Evolutionary conservation across 1,140 invertebrate genomes (phyloP).

Genomic region (Meloidogyne hapla): DNA sequence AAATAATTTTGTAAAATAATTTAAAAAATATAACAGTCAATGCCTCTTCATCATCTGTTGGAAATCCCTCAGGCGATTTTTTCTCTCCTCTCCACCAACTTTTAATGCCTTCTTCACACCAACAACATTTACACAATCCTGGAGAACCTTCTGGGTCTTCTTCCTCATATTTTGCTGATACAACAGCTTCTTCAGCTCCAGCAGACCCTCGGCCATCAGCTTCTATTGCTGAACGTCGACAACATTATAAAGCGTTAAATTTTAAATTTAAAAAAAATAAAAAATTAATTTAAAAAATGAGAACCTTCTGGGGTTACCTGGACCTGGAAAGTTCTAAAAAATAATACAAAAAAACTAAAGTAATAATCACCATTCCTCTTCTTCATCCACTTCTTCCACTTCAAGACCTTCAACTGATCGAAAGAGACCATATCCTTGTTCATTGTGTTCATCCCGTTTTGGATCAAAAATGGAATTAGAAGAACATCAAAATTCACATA

Average conservation of each 20-base stretch:
- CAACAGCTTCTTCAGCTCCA: neutral
- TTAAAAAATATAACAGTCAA: neutral
- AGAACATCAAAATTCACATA: slow-evolving; percentile 63
- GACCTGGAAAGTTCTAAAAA: too few relatives aligned
- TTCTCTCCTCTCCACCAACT: neutral
- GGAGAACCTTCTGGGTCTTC: neutral
- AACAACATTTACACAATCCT: neutral
- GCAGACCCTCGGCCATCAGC: neutral
- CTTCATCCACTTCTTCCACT: neutral
- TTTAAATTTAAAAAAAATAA: too few relatives aligned
- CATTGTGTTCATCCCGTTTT: slow-evolving; percentile 56
- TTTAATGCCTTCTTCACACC: neutral
- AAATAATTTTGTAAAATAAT: too few relatives aligned
- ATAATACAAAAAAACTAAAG: neutral
- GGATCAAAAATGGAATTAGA: slow-evolving; percentile 64
- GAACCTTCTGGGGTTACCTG: too few relatives aligned
- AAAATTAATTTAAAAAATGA: too few relatives aligned
- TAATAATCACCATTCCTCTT: neutral
- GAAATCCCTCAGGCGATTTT: neutral
- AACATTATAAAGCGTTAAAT: neutral
- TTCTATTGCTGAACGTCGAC: slow-evolving; percentile 1
- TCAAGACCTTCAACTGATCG: slow-evolving; percentile 39
- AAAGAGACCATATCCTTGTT: slow-evolving; percentile 62
- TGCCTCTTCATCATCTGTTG: neutral
- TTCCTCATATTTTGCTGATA: neutral